Base-by-base conservation (phyloP, 2,888 invertebrate species). In the Onthophagus sagittarius region DNA sequence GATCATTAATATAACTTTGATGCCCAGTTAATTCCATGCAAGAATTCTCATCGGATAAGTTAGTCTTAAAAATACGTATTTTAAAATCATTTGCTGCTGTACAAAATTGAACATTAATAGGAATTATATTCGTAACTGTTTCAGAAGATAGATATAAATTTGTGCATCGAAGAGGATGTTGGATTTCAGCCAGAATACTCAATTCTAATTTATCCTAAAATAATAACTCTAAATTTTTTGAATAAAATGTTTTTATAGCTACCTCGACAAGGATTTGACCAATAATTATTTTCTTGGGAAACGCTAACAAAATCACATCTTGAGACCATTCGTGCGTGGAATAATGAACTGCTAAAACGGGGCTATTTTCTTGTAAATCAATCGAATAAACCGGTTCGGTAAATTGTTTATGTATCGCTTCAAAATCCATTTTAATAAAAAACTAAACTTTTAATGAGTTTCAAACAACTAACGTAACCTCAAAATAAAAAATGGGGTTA, bases 301-400 rank as follows among this genome's bases (percentile, higher is more conserved):
- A 86, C 0, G 89, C 91, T 65, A 91, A 85, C 71, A 90, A 87
- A 74, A 91, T 83, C 67, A 91, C 83, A 82, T 91, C 89, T 78
- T 89, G 89, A 0, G 90, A 91, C 87, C 90, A 90, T 81, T 91
- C 90, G 78, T 87, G 90, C 0, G 88, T 87, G 13, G 91, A 91
- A 75, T 90, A 88, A 80, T 89, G 88, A 23, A 90, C 88, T 74
- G 85, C 85, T 65, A 87, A 84, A 65, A 91, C 88, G 81, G 88
- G 87, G 15, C 89, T 88, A 70, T 85, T 80, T 77, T 84, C 82
- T 9, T 81, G 78, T 72, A 91, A 86, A 76, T 85, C 83, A 23
- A 89, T 83, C 62, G 85, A 83, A 75, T 86, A 88, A 3, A 84
- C 83, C 7, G 88, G 87, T 70, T 75, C 72, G 79, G 80, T 84